These are phyloP conservation scores for Eilema depressum DNA, from an alignment of 2,888 invertebrate genomes.

Conservation along the genomic window DNA sequence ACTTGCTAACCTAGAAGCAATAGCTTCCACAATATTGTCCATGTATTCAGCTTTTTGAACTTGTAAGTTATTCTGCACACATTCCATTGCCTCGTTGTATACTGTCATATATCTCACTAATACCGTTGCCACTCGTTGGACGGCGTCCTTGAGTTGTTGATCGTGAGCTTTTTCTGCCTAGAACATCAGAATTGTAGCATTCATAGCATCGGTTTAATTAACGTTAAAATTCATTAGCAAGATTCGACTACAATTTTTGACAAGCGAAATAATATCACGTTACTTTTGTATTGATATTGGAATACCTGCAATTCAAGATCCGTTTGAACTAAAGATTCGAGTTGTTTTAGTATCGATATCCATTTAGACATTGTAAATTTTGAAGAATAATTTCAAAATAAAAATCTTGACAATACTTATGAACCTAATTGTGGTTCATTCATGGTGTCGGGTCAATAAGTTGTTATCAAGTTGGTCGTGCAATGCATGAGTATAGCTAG, in stretches of 20 bases:
- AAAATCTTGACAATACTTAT: conserved; percentile 20
- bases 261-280: neutral
- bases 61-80: conserved; percentile 68
- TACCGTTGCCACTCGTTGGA: conserved; percentile 59
- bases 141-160: conserved; percentile 62
- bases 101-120: conserved; percentile 65
- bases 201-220: neutral
- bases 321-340: conserved; percentile 55
- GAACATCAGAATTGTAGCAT: conserved; percentile 14
- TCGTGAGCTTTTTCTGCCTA: conserved; percentile 67
- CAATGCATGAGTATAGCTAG: neutral
- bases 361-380: conserved; percentile 74
- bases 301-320: conserved; percentile 72
- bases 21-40: conserved; percentile 55
- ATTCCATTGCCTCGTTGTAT: conserved; percentile 68
- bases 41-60: conserved; percentile 71
- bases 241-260: neutral
- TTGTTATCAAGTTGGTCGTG: conserved; percentile 7
- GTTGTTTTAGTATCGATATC: conserved; percentile 54
- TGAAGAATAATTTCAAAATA: conserved; percentile 54
- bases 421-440: neutral
- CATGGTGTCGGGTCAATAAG: neutral
- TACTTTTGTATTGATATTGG: neutral
- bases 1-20: conserved; percentile 62
- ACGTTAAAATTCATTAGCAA: too few relatives aligned